Conservation (phyloP, 1,140 invertebrate genomes). For the Paramacrobiotus metropolitanus region DNA sequence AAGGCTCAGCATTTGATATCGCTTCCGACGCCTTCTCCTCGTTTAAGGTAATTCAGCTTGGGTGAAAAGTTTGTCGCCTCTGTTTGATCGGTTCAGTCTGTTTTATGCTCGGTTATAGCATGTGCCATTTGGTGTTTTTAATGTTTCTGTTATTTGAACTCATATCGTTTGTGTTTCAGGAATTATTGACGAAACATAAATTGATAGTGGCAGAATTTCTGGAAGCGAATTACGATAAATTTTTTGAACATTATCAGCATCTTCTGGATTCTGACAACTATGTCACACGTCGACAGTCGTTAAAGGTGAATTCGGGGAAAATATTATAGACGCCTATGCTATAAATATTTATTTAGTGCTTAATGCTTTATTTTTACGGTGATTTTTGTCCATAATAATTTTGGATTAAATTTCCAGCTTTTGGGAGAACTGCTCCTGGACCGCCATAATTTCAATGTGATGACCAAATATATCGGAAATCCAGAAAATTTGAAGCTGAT, state of each 20-base stretch:
- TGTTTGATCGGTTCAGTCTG: constrained; percentile 7
- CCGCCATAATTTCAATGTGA: constrained; percentile 94
- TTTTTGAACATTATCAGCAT: constrained; percentile 85
- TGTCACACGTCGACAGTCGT: constrained; percentile 81
- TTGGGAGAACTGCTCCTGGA: constrained; percentile 89
- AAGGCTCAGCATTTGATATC: constrained; percentile 98
- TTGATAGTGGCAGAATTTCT: constrained; percentile 90
- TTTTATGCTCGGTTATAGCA: too few species aligned
- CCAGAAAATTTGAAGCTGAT: constrained; percentile 97
- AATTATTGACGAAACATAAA: constrained; percentile 94
- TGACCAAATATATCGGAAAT: constrained; percentile 96
- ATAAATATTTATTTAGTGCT: background rate
- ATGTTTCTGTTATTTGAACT: too few species aligned
- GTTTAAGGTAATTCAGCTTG: constrained; percentile 54
- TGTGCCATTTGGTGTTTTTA: too few species aligned
- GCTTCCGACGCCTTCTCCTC: constrained; percentile 99
- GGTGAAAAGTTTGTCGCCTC: constrained; percentile 6
- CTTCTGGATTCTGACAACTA: constrained; percentile 96
- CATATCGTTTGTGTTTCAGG: too few species aligned
- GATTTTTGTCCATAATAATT: constrained; percentile 4
- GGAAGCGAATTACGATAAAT: constrained; percentile 93
- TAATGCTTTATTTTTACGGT: background rate
- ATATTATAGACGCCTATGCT: constrained; percentile 10
- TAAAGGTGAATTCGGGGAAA: constrained; percentile 36
- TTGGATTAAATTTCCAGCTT: constrained; percentile 27